These are phyloP conservation scores for Oreochromis aureus DNA, from an alignment of 2,113 vertebrate genomes.

Conservation along the genomic window DNA sequence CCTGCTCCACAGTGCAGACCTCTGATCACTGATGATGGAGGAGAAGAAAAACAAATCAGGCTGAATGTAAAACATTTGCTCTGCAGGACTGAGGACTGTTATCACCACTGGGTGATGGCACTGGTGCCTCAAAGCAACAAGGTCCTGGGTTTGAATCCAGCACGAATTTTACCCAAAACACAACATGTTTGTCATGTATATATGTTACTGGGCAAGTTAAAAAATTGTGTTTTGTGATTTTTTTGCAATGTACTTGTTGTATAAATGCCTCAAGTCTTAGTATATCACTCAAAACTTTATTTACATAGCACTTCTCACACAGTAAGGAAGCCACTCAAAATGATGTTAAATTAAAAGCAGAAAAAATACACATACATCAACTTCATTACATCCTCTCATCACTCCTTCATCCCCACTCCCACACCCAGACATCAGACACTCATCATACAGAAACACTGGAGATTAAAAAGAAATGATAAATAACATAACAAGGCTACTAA, in stretches of 20 bases:
- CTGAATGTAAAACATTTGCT: neutral
- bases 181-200: neutral
- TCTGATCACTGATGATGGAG: too few species aligned
- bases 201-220: too few species aligned
- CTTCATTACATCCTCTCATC: neutral
- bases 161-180: accelerated
- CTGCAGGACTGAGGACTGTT: accelerated
- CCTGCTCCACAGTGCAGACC: too few species aligned
- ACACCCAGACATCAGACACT: neutral
- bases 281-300: neutral
- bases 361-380: accelerated
- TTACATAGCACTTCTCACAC: accelerated
- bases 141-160: too few species aligned
- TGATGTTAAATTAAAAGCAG: neutral
- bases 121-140: too few species aligned
- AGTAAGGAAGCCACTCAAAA: accelerated
- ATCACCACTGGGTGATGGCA: neutral
- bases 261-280: neutral
- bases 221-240: too few species aligned
- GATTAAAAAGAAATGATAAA: too few species aligned
- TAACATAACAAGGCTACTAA: too few species aligned
- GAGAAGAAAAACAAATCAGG: too few species aligned
- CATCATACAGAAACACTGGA: accelerated
- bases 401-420: neutral
- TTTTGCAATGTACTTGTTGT: neutral